phyloP scores from a whole-genome alignment of 2,888 invertebrate genomes.

The Drosophila sordidula region DNA sequence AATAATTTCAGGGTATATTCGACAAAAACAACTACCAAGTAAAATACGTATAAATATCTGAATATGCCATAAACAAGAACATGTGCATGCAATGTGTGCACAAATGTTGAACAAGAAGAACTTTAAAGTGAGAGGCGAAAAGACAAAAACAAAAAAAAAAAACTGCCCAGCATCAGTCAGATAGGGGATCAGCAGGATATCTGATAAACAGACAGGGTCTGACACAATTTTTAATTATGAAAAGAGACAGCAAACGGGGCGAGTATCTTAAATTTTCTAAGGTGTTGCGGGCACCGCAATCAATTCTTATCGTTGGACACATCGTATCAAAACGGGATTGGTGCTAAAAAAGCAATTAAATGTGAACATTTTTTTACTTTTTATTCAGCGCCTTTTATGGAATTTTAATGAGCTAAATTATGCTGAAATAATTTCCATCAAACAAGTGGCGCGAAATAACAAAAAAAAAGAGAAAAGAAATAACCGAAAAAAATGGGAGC shows the following conservation, averaged over 20 bases:
- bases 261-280: not conserved
- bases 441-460: conserved; percentile 28
- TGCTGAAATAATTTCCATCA: conserved; percentile 52
- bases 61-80: conserved; percentile 57
- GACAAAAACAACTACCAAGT: conserved; percentile 1
- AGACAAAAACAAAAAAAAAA: not conserved
- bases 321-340: conserved; percentile 2
- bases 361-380: conserved; percentile 7
- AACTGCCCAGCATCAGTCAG: not conserved
- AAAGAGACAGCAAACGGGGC: not conserved
- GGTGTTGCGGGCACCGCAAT: conserved; percentile 40
- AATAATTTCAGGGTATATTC: conserved; percentile 14
- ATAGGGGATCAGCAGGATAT: conserved; percentile 47
- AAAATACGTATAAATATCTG: not conserved
- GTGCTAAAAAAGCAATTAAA: conserved; percentile 61
- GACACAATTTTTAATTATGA: conserved; percentile 30
- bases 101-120: conserved; percentile 45
- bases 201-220: conserved; percentile 19
- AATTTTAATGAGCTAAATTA: conserved; percentile 74
- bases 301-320: conserved; percentile 45
- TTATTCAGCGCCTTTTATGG: conserved; percentile 50
- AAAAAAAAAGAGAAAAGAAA: conserved; percentile 8
- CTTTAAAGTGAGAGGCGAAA: not conserved
- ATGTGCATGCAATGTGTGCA: conserved; percentile 71
- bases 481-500: conserved; percentile 8